phyloP scores from a whole-genome alignment of 2,113 vertebrate species.

The Colistium nudipinnis region DNA sequence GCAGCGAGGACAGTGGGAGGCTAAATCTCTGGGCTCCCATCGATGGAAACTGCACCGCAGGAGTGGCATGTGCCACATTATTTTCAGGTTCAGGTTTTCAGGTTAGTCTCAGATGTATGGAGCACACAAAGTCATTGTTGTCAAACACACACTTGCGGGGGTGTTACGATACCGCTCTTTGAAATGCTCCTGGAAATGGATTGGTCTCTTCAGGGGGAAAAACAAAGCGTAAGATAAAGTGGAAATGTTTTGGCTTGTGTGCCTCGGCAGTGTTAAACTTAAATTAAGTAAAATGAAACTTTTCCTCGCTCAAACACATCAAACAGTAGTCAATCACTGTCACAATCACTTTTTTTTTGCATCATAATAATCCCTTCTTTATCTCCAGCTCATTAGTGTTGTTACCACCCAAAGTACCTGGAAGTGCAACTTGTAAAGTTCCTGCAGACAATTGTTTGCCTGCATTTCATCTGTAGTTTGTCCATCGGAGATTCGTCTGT shows the following conservation, averaged over 20 bases:
- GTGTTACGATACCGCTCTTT: background rate
- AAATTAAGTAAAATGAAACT: conserved; percentile 5
- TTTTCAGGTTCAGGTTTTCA: no score
- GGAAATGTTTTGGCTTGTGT: background rate
- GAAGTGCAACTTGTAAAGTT: no score
- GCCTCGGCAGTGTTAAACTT: background rate
- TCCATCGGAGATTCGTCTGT: no score
- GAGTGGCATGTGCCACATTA: conserved; percentile 17
- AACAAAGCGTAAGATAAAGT: background rate
- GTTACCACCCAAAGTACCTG: no score
- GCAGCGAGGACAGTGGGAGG: conserved; percentile 20
- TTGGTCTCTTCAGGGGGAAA: background rate
- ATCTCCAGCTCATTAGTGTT: no score
- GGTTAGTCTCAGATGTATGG: background rate
- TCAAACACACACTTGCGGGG: conserved; percentile 3
- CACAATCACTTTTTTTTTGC: no score
- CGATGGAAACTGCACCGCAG: conserved; percentile 38
- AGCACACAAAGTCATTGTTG: conserved; percentile 23
- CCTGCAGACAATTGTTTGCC: no score
- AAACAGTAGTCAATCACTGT: no score
- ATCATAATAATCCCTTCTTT: no score
- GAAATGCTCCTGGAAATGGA: background rate
- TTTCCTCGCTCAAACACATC: conserved; percentile 32
- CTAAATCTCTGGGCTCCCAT: conserved; percentile 36
- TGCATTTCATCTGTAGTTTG: no score